These are phyloP conservation scores for Dichetophora obliterata DNA, from an alignment of 2,888 invertebrate species.

Conservation along the genomic window DNA sequence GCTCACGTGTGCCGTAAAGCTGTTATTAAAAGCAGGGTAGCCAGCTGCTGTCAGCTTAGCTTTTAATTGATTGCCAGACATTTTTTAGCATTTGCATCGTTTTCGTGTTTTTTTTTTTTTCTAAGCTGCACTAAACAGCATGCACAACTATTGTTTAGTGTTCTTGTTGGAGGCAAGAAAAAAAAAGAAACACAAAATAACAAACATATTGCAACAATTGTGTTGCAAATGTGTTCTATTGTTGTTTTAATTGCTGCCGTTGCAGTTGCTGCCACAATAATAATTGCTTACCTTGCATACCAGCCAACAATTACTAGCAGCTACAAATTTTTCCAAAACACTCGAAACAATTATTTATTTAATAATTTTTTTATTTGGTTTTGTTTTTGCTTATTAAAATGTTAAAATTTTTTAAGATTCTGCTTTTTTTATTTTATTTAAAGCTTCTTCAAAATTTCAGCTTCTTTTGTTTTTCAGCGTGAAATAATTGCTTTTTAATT, in stretches of 20 bases:
- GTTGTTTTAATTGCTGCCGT: slow-evolving; percentile 15
- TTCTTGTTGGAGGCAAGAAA: no score
- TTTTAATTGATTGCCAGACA: slow-evolving; percentile 15
- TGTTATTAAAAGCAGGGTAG: slow-evolving; percentile 1
- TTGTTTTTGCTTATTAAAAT: no score
- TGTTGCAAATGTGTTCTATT: background rate
- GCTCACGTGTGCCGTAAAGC: slow-evolving; percentile 9
- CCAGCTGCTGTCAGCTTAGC: background rate
- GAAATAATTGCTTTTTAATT: no score
- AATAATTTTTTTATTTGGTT: background rate
- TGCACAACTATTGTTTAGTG: no score
- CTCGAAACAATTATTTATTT: background rate
- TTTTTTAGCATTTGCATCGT: background rate
- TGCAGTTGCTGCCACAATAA: background rate
- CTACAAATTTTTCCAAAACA: background rate
- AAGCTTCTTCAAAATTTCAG: no score
- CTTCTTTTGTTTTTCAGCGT: no score
- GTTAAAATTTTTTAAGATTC: no score
- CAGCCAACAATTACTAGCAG: slow-evolving; percentile 12
- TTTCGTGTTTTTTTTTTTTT: background rate
- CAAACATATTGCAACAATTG: background rate
- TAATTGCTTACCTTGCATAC: slow-evolving; percentile 12
- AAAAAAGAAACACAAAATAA: no score
- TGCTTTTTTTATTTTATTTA: no score
- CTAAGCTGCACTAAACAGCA: background rate